Evolutionary conservation across 2,113 vertebrate genomes (phyloP).

Genomic region (Grallaria varia): DNA sequence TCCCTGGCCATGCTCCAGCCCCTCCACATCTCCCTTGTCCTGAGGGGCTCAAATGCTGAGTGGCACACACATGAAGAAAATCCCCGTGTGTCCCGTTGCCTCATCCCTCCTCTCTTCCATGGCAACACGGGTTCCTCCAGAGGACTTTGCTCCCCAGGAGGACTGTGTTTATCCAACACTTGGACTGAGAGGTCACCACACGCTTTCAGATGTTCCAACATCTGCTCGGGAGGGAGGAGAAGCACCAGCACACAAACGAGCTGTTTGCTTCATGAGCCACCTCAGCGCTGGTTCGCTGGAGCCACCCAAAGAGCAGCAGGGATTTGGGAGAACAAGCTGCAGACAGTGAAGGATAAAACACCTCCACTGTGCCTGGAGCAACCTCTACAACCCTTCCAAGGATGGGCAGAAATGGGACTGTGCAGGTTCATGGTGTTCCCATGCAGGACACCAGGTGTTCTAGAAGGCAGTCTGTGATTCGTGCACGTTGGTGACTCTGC

Average conservation of each 20-base stretch:
- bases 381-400: background rate
- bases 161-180: background rate
- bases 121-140: background rate
- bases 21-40: background rate
- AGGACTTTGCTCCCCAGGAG: background rate
- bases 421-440: background rate
- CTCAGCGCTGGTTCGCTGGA: accelerated
- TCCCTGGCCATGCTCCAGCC: background rate
- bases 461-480: background rate
- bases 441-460: background rate
- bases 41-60: background rate
- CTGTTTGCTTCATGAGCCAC: background rate
- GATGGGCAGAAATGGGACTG: background rate
- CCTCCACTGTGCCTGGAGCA: background rate
- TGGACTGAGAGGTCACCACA: background rate
- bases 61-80: background rate
- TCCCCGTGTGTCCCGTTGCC: background rate
- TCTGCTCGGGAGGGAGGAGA: background rate
- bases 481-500: background rate
- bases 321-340: background rate
- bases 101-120: background rate
- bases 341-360: background rate
- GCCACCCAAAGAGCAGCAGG: background rate
- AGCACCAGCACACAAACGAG: background rate
- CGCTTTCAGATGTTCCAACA: background rate